phyloP scores from a whole-genome alignment of 2,797 vertebrate genomes.

The Heterohyrax brucei region DNA sequence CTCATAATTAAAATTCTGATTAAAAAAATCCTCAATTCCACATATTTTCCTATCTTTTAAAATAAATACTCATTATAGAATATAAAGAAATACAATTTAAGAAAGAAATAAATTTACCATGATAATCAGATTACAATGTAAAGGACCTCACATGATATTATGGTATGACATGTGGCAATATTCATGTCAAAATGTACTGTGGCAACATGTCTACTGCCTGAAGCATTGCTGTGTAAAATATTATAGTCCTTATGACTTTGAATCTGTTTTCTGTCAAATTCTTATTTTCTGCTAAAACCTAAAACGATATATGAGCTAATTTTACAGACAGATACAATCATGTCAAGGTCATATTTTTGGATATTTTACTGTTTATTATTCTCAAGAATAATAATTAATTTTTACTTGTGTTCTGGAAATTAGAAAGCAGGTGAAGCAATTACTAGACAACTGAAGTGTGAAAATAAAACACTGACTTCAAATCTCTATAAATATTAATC shows the following conservation, averaged over 20 bases:
- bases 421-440: background rate
- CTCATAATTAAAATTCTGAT: background rate
- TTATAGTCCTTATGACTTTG: background rate
- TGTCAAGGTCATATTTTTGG: background rate
- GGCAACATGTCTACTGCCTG: background rate
- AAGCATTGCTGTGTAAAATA: background rate
- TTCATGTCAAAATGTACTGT: background rate
- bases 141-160: background rate
- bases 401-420: background rate
- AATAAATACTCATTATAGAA: background rate
- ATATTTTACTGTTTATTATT: conserved; percentile 55
- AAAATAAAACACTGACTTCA: background rate
- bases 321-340: background rate
- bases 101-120: background rate
- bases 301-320: background rate
- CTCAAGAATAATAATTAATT: conserved; percentile 39
- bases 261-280: background rate
- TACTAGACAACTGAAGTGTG: background rate
- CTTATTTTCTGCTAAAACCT: background rate
- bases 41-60: background rate
- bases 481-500: background rate
- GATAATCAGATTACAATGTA: background rate
- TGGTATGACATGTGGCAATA: background rate
- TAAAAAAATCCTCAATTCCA: background rate
- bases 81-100: background rate